Conservation (phyloP, 2,888 invertebrate genomes). For the Cheilosia vulpina region DNA sequence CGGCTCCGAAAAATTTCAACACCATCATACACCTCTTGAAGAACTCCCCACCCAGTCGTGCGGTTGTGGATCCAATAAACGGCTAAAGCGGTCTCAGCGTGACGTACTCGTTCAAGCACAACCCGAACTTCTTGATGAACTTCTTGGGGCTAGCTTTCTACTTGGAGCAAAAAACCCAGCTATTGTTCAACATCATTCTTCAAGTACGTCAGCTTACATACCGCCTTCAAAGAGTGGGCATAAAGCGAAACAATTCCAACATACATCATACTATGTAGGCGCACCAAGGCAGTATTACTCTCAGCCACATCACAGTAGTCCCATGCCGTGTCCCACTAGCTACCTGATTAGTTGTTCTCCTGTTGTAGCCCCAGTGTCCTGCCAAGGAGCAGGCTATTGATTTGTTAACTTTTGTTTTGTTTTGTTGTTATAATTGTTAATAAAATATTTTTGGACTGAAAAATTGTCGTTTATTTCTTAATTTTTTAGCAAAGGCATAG, state of each 20-base stretch:
- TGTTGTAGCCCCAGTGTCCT: slow-evolving; percentile 79
- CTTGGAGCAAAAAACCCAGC: slow-evolving; percentile 24
- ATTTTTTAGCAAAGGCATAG: too few relatives aligned
- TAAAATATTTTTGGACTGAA: too few relatives aligned
- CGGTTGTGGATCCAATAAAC: slow-evolving; percentile 35
- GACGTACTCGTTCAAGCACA: slow-evolving; percentile 35
- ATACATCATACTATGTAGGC: slow-evolving; percentile 38
- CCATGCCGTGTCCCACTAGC: slow-evolving; percentile 55
- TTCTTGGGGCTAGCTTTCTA: slow-evolving; percentile 44
- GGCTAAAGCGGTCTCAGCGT: slow-evolving; percentile 36
- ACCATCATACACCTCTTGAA: slow-evolving; percentile 17
- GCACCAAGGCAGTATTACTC: slow-evolving; percentile 24
- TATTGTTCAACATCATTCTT: slow-evolving; percentile 13
- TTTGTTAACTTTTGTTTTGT: neutral
- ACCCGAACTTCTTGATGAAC: slow-evolving; percentile 27
- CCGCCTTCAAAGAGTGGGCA: slow-evolving; percentile 15
- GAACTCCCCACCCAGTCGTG: slow-evolving; percentile 28
- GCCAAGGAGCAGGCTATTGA: slow-evolving; percentile 66
- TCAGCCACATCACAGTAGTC: neutral
- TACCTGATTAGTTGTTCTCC: slow-evolving; percentile 81
- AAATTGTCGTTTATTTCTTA: too few relatives aligned
- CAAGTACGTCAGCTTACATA: neutral
- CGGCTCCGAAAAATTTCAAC: neutral
- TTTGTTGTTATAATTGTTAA: neutral
- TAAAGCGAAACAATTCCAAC: slow-evolving; percentile 36